A percentile compares a stretch with the other conserved stretches of the same genome.
These are phyloP conservation scores for Cuculus canorus DNA, from an alignment of 2,797 vertebrate species.

Conservation along the genomic window DNA sequence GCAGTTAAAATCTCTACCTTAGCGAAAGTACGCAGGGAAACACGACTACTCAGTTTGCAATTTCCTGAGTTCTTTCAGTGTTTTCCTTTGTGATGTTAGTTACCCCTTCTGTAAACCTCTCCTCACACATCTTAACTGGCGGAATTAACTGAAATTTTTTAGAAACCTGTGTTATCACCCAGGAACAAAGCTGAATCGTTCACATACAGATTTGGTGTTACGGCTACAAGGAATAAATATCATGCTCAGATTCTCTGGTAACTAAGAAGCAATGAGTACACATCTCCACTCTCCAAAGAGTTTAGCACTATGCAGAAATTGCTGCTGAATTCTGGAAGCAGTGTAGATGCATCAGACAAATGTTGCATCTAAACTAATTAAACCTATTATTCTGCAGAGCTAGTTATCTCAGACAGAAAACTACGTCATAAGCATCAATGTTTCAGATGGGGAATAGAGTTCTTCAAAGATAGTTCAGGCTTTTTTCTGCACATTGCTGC, in stretches of 20 bases:
- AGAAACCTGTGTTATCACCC: not conserved
- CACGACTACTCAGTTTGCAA: not conserved
- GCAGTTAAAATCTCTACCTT: not conserved
- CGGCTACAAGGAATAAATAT: not conserved
- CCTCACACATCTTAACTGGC: not conserved
- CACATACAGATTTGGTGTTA: not conserved
- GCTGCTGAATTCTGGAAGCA: not conserved
- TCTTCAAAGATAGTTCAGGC: not conserved
- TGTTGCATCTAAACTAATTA: not conserved
- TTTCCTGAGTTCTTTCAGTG: not conserved
- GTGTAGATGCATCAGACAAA: not conserved
- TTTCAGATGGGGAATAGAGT: not conserved
- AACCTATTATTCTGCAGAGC: not conserved
- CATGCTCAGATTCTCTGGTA: not conserved
- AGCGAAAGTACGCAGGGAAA: not conserved
- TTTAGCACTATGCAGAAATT: not conserved
- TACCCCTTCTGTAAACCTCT: not conserved
- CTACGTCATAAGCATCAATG: not conserved
- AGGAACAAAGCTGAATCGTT: not conserved
- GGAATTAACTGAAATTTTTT: not conserved
- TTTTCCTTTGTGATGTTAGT: not conserved
- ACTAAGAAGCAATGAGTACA: not conserved
- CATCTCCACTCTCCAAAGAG: not conserved
- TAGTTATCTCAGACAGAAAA: not conserved
- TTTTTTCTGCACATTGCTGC: not conserved